Evolutionary conservation across 30 jellyfish, hydroid and myxozoan genomes (phyloP).

Genomic region (Aurelia coerulea): DNA sequence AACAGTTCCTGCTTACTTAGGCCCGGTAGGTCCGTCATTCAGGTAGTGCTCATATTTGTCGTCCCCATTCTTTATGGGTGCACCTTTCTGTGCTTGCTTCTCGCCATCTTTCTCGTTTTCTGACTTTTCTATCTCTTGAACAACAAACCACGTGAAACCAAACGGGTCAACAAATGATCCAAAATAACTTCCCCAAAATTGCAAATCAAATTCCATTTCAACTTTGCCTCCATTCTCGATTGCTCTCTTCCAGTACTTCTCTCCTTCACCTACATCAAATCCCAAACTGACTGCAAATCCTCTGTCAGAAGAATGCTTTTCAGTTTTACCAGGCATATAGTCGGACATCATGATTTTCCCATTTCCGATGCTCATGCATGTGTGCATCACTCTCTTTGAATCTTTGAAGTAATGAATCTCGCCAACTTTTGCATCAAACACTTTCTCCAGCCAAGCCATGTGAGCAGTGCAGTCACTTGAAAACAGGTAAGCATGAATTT

Average conservation of each 20-base stretch:
- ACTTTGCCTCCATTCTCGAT: slow-evolving; percentile 40
- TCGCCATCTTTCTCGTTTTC: neutral
- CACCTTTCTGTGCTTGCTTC: neutral
- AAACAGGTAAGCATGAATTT: slow-evolving; percentile 30
- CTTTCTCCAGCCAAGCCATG: slow-evolving; percentile 46
- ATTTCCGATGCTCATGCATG: slow-evolving; percentile 36
- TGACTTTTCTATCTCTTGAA: slow-evolving; percentile 9
- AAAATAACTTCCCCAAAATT: slow-evolving; percentile 60
- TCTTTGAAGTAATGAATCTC: slow-evolving; percentile 38
- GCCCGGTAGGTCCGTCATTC: too few species aligned
- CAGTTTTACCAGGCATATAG: slow-evolving; percentile 41
- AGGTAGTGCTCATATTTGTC: too few species aligned
- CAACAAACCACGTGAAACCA: slow-evolving; percentile 45
- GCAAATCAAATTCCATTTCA: slow-evolving; percentile 31
- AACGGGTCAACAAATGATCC: slow-evolving; percentile 58
- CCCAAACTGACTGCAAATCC: slow-evolving; percentile 33
- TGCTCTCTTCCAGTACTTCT: slow-evolving; percentile 47
- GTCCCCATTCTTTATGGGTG: too few species aligned
- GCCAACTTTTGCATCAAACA: slow-evolving; percentile 54
- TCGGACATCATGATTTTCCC: slow-evolving; percentile 59
- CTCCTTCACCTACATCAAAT: slow-evolving; percentile 35
- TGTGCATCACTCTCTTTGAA: slow-evolving; percentile 43
- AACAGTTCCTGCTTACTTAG: too few species aligned
- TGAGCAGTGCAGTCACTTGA: slow-evolving; percentile 47
- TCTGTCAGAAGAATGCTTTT: slow-evolving; percentile 28